phyloP scores from a whole-genome alignment of 2,888 invertebrate genomes.

The Sinodicranocentrus sp. region DNA sequence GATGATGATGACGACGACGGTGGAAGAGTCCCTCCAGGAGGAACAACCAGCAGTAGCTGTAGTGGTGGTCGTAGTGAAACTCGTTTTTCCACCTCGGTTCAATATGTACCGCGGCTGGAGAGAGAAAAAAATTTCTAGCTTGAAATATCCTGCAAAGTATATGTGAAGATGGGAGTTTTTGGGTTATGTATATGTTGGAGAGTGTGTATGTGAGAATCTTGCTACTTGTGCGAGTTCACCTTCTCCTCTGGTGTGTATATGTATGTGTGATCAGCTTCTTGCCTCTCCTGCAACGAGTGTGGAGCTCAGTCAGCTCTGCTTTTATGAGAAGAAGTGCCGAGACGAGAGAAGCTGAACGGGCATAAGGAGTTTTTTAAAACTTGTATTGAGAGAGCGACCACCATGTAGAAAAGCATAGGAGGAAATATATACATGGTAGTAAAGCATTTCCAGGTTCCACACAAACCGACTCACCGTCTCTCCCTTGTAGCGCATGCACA shows the following conservation, averaged over 20 bases:
- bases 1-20: slow-evolving; percentile 49
- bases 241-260: background rate
- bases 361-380: background rate
- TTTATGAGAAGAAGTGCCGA: background rate
- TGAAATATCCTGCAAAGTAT: background rate
- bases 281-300: slow-evolving; percentile 22
- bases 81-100: background rate
- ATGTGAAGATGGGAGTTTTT: too few species aligned
- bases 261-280: slow-evolving; percentile 14
- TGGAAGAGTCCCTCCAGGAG: slow-evolving; percentile 2
- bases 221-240: background rate
- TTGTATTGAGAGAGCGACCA: too few species aligned
- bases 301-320: background rate
- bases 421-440: too few species aligned
- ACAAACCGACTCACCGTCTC: too few species aligned
- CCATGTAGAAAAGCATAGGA: slow-evolving; percentile 5
- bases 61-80: slow-evolving; percentile 10
- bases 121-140: background rate
- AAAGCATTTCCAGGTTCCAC: too few species aligned
- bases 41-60: background rate
- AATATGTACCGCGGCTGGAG: too few species aligned
- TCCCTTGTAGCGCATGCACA: slow-evolving; percentile 72
- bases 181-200: background rate
- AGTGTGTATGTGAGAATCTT: background rate
- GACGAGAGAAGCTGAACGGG: slow-evolving; percentile 16